Conservation (phyloP, 2,797 vertebrate species). For the Myotis daubentonii region DNA sequence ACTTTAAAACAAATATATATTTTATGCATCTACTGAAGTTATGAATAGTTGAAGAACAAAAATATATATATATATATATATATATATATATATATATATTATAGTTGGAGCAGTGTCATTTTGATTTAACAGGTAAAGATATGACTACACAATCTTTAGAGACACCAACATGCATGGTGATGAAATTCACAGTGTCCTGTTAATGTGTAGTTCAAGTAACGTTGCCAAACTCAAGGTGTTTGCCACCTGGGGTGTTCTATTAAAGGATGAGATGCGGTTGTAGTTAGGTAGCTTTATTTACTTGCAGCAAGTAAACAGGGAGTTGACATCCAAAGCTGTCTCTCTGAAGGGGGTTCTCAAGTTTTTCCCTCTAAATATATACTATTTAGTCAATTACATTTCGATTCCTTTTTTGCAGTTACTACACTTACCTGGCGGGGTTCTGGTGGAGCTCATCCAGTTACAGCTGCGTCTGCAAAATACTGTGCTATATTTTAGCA, state of each 20-base stretch:
- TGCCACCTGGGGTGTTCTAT: background rate
- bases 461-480: background rate
- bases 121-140: background rate
- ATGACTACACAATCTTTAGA: background rate
- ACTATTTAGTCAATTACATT: background rate
- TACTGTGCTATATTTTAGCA: background rate
- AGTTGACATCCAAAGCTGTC: background rate
- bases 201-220: background rate
- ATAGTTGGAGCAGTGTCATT: background rate
- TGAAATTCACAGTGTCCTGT: background rate
- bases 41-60: constrained; percentile 24
- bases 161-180: background rate
- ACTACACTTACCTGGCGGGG: background rate
- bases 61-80: background rate
- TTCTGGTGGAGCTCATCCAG: background rate
- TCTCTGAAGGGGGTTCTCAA: background rate
- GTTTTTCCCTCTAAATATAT: background rate
- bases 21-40: background rate
- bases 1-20: constrained; percentile 8
- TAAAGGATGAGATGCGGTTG: background rate
- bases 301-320: background rate
- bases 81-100: background rate
- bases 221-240: background rate
- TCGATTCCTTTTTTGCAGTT: background rate
- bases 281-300: background rate